Evolutionary conservation across 2,888 invertebrate species (phyloP), one percentile per base, ranked within the genome.

Genomic region (Coelogynopora nodosa): DNA sequence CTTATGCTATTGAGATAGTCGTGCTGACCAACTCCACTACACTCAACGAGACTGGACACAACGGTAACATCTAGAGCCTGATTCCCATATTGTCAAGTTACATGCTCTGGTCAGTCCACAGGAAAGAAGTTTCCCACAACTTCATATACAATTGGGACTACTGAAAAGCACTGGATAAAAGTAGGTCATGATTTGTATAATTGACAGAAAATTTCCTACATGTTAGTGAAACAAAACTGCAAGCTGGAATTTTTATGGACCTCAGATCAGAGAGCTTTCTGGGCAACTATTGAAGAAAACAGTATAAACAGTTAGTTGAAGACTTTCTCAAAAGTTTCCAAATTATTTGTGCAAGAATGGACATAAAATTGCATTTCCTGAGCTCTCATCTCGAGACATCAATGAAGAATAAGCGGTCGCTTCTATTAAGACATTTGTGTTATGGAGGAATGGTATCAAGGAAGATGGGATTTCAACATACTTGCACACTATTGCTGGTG

Each of bases 161-260:
- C 5, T 80, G 80, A 80, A 80, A 80, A 27, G 80, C 80, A 26
- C 28, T 80, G 80, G n/a, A 80, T n/a, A 80, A 80, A 80, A 80
- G 80, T 29, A 80, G 28, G 10, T n/a, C 80, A 26, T 5, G 80
- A 80, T 80, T 80, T 27, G 2, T n/a, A 80, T 23, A 49, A 2
- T 80, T 80, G 28, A 80, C 10, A n/a, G 26, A 2, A 80, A 80
- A 80, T 5, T 80, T 80, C n/a, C 80, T 27, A 26, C 80, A n/a
- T 26, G 28, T 80, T 23, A 80, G 80, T 80, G 80, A 80, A 49
- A 5, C 23, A 80, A 80, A 80, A 23, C 29, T 80, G 23, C 80
- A 80, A 26, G 80, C n/a, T 26, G 80, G 80, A 80, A 10, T 80
- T 80, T 80, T 80, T 26, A 80, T 80, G 80, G 80, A 26, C n/a